Percentiles rank a stretch among this genome's conserved stretches.
Conservation (phyloP, 2,797 vertebrate genomes). For the Sebastes umbrosus region DNA sequence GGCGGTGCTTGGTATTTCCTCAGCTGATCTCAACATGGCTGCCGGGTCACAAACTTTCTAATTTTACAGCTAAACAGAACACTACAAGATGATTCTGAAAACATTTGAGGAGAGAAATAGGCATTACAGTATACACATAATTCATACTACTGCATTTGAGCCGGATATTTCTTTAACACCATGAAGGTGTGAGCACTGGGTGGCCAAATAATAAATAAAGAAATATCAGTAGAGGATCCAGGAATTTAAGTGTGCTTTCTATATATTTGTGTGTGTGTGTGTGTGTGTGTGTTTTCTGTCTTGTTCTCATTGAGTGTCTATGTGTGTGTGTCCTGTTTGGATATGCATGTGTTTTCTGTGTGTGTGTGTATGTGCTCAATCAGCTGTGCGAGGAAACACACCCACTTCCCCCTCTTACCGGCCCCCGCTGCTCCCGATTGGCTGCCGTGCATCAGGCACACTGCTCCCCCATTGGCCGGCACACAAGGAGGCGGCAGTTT, state of each 20-base stretch:
- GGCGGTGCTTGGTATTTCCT: too few relatives aligned
- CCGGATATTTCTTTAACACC: too few relatives aligned
- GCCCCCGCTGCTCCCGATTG: conserved; percentile 64
- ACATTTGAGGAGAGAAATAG: too few relatives aligned
- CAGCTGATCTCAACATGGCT: too few relatives aligned
- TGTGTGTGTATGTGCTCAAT: conserved; percentile 40
- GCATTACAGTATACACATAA: neutral
- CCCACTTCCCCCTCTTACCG: conserved; percentile 9
- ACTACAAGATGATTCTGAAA: too few relatives aligned
- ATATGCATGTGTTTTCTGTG: neutral
- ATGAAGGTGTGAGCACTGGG: neutral
- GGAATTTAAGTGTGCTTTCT: neutral
- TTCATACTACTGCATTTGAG: neutral
- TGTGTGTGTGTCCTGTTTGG: neutral
- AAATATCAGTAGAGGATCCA: neutral
- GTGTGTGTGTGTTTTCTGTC: neutral
- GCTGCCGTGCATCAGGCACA: conserved; percentile 38
- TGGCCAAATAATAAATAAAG: neutral
- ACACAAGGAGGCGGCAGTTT: conserved; percentile 40
- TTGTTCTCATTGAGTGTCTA: neutral
- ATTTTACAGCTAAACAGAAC: too few relatives aligned
- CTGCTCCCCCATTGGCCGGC: conserved; percentile 67
- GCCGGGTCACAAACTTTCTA: too few relatives aligned
- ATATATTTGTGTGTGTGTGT: too few relatives aligned
- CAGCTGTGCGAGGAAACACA: conserved; percentile 54